These are phyloP conservation scores for Palaemon carinicauda DNA, from an alignment of 1,140 invertebrate species.

Conservation along the genomic window DNA sequence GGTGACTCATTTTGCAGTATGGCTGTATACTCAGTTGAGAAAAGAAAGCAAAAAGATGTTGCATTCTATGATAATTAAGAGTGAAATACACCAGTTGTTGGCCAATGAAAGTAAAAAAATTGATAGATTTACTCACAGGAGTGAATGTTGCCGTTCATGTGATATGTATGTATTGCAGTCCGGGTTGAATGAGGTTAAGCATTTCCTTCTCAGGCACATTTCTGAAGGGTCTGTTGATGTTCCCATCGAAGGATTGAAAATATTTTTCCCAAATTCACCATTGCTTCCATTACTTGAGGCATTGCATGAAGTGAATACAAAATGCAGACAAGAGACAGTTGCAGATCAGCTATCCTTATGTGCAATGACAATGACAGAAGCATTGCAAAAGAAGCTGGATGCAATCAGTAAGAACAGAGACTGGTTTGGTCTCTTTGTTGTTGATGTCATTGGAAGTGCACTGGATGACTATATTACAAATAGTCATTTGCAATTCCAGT, in stretches of 20 bases:
- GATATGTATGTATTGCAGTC: constrained; percentile 16
- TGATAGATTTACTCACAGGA: background rate
- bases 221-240: constrained; percentile 25
- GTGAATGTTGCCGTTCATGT: constrained; percentile 34
- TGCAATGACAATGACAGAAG: background rate
- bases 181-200: background rate
- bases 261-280: constrained; percentile 11
- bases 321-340: constrained; percentile 20
- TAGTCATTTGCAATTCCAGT: constrained; percentile 7
- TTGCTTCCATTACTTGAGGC: background rate
- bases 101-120: background rate
- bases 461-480: constrained; percentile 30
- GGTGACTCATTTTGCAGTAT: constrained; percentile 5
- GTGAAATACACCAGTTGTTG: background rate
- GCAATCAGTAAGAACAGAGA: background rate
- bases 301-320: constrained; percentile 18
- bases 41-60: background rate
- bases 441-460: constrained; percentile 30
- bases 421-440: background rate
- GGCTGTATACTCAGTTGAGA: constrained; percentile 36
- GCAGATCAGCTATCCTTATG: background rate
- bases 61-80: background rate
- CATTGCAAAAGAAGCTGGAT: background rate
- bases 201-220: constrained; percentile 13
- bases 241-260: constrained; percentile 22